Evolutionary conservation across 1,140 invertebrate species (phyloP).

Genomic region (Eumaeus atala): DNA sequence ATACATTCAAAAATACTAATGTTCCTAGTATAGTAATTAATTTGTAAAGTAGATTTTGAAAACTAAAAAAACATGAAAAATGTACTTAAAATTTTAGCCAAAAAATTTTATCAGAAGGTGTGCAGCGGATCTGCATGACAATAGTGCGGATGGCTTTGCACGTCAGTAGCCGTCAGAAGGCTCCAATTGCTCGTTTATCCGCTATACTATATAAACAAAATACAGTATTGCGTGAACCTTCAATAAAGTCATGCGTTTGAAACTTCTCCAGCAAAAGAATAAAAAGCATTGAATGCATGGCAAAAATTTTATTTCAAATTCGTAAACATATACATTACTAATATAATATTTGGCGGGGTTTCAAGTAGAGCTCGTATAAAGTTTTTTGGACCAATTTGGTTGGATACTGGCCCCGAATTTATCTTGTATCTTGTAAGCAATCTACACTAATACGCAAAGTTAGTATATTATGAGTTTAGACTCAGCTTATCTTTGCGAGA

Average conservation of each 20-base stretch:
- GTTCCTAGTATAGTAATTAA: too few species aligned
- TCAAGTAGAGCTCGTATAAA: constrained; percentile 29
- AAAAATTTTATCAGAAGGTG: too few species aligned
- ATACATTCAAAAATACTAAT: too few species aligned
- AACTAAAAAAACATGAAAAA: too few species aligned
- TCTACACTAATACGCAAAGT: constrained; percentile 42
- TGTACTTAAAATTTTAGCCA: too few species aligned
- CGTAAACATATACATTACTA: constrained; percentile 23
- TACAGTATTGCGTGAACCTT: too few species aligned
- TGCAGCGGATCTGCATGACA: too few species aligned
- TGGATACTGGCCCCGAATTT: constrained; percentile 25
- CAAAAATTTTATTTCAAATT: constrained; percentile 10
- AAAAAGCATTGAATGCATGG: neutral
- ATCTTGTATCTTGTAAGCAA: constrained; percentile 37
- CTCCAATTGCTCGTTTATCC: too few species aligned
- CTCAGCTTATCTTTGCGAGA: constrained; percentile 17
- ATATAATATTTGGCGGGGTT: constrained; percentile 30
- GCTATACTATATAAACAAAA: too few species aligned
- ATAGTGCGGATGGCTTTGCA: too few species aligned
- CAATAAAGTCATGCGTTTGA: neutral
- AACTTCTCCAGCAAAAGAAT: neutral
- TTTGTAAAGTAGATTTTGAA: too few species aligned
- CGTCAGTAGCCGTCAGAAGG: too few species aligned
- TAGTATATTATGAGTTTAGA: constrained; percentile 33
- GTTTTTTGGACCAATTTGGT: constrained; percentile 31